Percentiles rank a stretch among this genome's conserved stretches.
Conservation (phyloP, 2,113 vertebrate species). For the Cavia porcellus region DNA sequence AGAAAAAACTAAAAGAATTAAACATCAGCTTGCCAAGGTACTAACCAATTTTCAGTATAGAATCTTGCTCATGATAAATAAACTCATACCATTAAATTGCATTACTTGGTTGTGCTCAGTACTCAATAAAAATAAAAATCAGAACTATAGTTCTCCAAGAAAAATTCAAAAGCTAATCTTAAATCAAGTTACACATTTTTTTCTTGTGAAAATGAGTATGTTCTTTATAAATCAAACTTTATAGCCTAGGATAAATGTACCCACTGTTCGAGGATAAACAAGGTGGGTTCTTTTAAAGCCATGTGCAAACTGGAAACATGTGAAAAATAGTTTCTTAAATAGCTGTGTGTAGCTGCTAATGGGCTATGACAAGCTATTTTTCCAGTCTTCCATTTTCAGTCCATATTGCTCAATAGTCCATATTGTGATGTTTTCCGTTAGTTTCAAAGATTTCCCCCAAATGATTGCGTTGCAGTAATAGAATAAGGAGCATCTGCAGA, state of each 20-base stretch:
- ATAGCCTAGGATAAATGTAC: background rate
- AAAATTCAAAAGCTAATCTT: slow-evolving; percentile 22
- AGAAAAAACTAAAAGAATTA: background rate
- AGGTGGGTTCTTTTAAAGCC: background rate
- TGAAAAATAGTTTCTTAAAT: slow-evolving; percentile 63
- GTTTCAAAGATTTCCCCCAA: slow-evolving; percentile 68
- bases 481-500: slow-evolving; percentile 59
- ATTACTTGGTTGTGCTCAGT: background rate
- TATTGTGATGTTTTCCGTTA: slow-evolving; percentile 49
- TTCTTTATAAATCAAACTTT: background rate
- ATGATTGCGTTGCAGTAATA: slow-evolving; percentile 49
- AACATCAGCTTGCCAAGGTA: background rate
- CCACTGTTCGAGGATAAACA: slow-evolving; percentile 65
- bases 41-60: background rate
- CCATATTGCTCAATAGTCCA: slow-evolving; percentile 63
- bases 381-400: slow-evolving; percentile 69
- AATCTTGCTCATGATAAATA: slow-evolving; percentile 36
- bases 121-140: background rate
- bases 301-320: slow-evolving; percentile 10
- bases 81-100: background rate
- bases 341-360: slow-evolving; percentile 18
- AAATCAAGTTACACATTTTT: background rate
- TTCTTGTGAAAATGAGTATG: background rate
- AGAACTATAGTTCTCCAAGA: background rate
- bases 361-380: slow-evolving; percentile 54